These are phyloP conservation scores for Australoheros scitulus DNA, from an alignment of 2,113 vertebrate species.

Conservation along the genomic window DNA sequence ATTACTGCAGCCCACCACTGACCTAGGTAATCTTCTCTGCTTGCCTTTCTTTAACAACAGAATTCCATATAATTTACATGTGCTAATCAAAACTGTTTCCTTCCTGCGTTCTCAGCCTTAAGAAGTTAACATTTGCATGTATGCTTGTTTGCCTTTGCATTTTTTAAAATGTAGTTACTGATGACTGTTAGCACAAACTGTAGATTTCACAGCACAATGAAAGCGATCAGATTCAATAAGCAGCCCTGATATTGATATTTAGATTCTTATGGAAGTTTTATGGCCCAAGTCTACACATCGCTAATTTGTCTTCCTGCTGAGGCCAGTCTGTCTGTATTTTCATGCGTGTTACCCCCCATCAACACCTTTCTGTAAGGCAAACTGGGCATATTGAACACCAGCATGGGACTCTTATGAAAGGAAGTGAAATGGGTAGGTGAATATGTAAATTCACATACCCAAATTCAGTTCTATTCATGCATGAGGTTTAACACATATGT, in stretches of 20 bases:
- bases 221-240: not conserved
- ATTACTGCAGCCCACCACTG: no score
- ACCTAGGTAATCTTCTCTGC: not conserved
- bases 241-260: not conserved
- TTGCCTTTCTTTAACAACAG: not conserved
- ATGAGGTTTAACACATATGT: conserved; percentile 7
- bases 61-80: not conserved
- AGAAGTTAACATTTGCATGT: not conserved
- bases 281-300: not conserved
- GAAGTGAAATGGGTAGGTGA: conserved; percentile 3
- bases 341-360: not conserved
- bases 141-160: not conserved
- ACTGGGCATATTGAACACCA: conserved; percentile 32
- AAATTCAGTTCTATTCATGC: not conserved
- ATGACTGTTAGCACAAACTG: not conserved
- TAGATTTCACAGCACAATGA: not conserved
- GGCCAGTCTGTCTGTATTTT: not conserved
- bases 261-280: not conserved
- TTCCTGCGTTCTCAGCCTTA: not conserved
- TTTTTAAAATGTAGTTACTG: not conserved
- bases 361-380: conserved; percentile 2
- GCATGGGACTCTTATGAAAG: conserved; percentile 21
- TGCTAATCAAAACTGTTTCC: not conserved
- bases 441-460: not conserved
- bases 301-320: conserved; percentile 1